Conservation (phyloP, 2,797 vertebrate genomes). For the Pangasius djambal region DNA sequence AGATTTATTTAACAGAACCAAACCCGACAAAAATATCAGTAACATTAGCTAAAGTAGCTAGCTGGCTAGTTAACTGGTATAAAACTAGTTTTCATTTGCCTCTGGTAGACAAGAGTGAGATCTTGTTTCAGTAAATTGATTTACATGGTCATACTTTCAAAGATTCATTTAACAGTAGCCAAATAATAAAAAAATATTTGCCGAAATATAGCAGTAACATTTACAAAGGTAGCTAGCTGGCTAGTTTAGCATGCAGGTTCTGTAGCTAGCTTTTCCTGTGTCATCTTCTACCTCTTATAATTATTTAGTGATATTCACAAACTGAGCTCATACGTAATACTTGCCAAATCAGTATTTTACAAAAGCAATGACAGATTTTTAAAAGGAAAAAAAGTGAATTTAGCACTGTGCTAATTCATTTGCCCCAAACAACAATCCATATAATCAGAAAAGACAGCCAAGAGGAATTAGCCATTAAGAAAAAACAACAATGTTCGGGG, state of each 20-base stretch:
- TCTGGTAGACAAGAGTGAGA: not conserved
- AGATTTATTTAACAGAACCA: slow-evolving; percentile 10
- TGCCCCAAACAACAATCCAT: not conserved
- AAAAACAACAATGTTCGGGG: no score
- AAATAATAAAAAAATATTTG: not conserved
- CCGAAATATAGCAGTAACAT: not conserved
- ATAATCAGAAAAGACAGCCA: not conserved
- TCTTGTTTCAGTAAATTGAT: not conserved
- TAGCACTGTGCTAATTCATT: not conserved
- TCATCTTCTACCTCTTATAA: not conserved
- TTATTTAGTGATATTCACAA: not conserved
- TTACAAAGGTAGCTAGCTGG: not conserved
- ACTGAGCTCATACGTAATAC: not conserved
- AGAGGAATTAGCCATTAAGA: not conserved
- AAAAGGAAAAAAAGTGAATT: not conserved
- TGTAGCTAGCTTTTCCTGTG: not conserved
- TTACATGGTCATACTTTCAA: not conserved
- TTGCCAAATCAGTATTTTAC: not conserved
- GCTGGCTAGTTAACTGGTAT: not conserved
- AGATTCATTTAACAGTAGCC: not conserved
- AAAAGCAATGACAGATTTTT: not conserved
- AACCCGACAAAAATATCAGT: not conserved
- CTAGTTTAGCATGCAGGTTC: not conserved
- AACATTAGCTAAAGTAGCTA: not conserved
- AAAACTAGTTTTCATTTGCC: not conserved